These are phyloP conservation scores for Myzus persicae DNA, from an alignment of 1,140 invertebrate species.

Conservation along the genomic window DNA sequence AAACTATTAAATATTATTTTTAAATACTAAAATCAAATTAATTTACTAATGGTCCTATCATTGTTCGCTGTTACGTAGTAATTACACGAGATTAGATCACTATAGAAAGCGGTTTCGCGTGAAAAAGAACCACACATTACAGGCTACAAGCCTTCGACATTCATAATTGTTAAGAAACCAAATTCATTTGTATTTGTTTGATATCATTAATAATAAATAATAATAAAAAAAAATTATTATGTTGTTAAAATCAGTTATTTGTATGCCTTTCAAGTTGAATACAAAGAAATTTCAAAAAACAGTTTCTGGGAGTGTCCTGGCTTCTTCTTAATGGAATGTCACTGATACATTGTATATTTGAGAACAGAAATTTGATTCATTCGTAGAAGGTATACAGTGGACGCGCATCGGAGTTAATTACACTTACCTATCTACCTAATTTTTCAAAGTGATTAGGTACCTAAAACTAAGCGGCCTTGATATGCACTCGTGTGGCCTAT, in stretches of 20 bases:
- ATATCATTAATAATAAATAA: background rate
- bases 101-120: background rate
- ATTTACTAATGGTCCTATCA: background rate
- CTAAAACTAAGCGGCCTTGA: background rate
- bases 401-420: background rate
- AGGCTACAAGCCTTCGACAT: background rate
- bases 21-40: background rate
- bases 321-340: rapidly evolving
- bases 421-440: background rate
- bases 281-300: no score
- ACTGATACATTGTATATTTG: background rate
- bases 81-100: background rate
- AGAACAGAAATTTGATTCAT: background rate
- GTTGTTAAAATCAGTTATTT: background rate
- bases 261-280: no score
- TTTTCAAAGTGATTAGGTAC: background rate
- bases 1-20: background rate
- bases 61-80: background rate
- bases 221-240: background rate
- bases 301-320: no score
- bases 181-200: background rate
- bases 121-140: background rate
- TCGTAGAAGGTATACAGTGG: no score
- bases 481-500: background rate
- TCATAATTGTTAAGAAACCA: background rate